These are phyloP conservation scores for Tetranychus truncatus DNA, from an alignment of 2,888 invertebrate genomes.

Conservation along the genomic window DNA sequence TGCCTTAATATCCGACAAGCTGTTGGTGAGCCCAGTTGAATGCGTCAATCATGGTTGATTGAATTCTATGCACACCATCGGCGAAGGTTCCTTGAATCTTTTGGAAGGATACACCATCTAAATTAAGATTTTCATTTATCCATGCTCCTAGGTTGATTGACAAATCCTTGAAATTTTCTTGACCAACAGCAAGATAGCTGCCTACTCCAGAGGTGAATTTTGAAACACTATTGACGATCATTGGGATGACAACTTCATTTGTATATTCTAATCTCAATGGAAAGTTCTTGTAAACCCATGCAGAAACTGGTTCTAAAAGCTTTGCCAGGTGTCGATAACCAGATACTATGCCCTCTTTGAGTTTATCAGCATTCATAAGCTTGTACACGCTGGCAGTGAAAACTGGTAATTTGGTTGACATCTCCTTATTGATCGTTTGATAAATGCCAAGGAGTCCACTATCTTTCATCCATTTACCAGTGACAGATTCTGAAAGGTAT, in stretches of 20 bases:
- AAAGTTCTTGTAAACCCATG: neutral
- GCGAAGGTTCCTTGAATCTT: neutral
- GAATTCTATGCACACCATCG: neutral
- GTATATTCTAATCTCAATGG: neutral
- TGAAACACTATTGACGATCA: neutral
- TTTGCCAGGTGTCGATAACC: neutral
- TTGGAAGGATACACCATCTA: neutral
- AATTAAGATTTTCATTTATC: neutral
- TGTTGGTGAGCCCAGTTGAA: neutral
- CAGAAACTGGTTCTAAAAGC: neutral
- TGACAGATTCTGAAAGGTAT: neutral
- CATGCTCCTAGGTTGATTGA: neutral
- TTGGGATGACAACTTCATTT: neutral
- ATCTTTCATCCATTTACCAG: neutral
- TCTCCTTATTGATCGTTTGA: neutral
- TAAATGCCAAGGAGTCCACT: neutral
- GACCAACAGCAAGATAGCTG: neutral
- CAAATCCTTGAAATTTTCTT: neutral
- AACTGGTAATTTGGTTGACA: neutral
- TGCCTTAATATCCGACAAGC: neutral
- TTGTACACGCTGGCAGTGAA: neutral
- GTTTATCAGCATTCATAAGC: neutral
- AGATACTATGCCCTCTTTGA: neutral
- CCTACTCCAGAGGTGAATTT: neutral
- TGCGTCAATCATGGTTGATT: neutral